Base-by-base conservation (phyloP, 2,797 vertebrate species). In the Girardinus metallicus region DNA sequence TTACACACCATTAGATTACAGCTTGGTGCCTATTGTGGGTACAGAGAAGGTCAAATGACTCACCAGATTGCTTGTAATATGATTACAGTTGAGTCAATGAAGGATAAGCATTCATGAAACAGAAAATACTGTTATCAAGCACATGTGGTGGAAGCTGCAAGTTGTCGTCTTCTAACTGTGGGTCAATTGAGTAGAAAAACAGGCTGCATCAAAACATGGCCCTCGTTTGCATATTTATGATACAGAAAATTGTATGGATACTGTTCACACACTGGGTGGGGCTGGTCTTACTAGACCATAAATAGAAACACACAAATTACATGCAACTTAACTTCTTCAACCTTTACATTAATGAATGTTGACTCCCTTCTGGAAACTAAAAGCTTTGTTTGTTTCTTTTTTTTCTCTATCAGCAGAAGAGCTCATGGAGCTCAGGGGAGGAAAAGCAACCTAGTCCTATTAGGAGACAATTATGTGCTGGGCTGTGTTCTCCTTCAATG, bases 31-130 rank as follows among this genome's bases (percentile, higher is more conserved):
- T 83, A 88, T 88, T 76, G 89, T 92, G 87, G 91, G 90, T 92
- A 84, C 83, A 87, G 83, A 93, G 87, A 94, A 93, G 94, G 94
- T 95, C 93, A 95, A 93, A 93, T 89, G 92, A 92, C 87, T 93
- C 91, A 91, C 87, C 81, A 88, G 84, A 88, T 84, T 86, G 88
- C 78, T 79, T 80, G 85, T 94, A 93, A 93, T 90, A 51, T 91
- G 89, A 95, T 95, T 93, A 94, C 71, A 79, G 86, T 86, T 86
- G 83, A 93, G 89, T 93, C 92, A 92, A 90, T 88, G 83, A 82
- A 88, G 83, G 89, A 93, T 90, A 88, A 88, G 82, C 85, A 81
- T 89, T 87, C 83, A 86, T 91, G 85, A 85, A 92, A 88, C 85
- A 90, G 68, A 87, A 77, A 89, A 91, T 86, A 41, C 88, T 86